Evolutionary conservation across 1,140 invertebrate species (phyloP), one percentile per base, ranked within the genome.

Genomic region (Pinna nobilis): DNA sequence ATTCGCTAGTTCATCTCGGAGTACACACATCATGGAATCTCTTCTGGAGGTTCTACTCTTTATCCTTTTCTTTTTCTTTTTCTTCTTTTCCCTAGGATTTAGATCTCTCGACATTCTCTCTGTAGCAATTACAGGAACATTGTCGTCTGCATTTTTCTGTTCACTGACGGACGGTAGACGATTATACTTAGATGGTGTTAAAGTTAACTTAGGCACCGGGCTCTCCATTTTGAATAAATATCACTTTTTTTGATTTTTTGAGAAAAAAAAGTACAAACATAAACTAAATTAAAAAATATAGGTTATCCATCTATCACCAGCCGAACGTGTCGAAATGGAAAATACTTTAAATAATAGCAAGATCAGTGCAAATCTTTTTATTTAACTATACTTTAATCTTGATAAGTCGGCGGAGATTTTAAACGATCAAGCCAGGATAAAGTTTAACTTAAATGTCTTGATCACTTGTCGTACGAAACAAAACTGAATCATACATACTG

Each of bases 1-100:
- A 18, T 72, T 72, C 15, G 61, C 41, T 4, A 76, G 49, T 28
- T 79, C 73, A 23, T 74, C 69, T 41, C 72, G 20, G 2, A 79
- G 39, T 0, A 64, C 32, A 39, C 59, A 51, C 37, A 79, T 59
- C 72, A 79, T 75, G 5, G 77, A 72, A 28, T 72, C 23, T 5
- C 77, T 67, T 3, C 73, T 57, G 11, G 35, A 23, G 2, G 50
- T n/a, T 5, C 59, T 33, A 20, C 44, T 63, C 35, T 41, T 63
- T 2, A 44, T 18, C 25, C 44, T 63, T 18, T 63, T 63, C 28
- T 63, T 63, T 18, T 41, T 41, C 7, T n/a, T n/a, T n/a, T 32
- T 20, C 7, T 23, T 44, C 1, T 63, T 37, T 33, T 63, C 39
- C 18, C 20, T 11, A 11, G 13, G 20, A 25, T 37, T 63, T 18